Base-by-base conservation (phyloP, 2,888 invertebrate species). In the Lottia gigantea region DNA sequence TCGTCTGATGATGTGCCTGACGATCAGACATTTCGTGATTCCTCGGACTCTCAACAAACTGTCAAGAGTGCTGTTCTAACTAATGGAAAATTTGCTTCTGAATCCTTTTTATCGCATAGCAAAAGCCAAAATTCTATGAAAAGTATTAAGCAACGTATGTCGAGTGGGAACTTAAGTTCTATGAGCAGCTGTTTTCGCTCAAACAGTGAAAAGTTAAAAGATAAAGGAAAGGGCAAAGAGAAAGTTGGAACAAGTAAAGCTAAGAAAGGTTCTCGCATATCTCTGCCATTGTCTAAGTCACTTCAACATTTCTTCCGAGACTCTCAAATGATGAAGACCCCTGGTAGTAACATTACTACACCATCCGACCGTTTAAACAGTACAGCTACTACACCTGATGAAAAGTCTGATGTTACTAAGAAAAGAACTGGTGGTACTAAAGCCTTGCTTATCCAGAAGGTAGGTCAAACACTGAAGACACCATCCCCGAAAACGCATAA, bases 371-470 rank as follows among this genome's bases (percentile, higher is more conserved):
- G 68, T 40, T 49, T 64, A 49, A 64, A 68, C 64, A 73, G 73
- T 46, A 68, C 71, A 23, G 67, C 68, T 11, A 73, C 73, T 23
- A 74, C 71, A 8, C 74, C 76, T 0, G 76, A 75, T 15, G 74
- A 70, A 61, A 68, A 65, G 49, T 65, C 67, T 8, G 68, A 69
- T 19, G 65, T 68, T 40, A 75, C 73, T 67, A 74, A 75, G 55
- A 67, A 74, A 49, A 63, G 72, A 2, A 73, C 74, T 16, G 76
- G 77, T 46, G 78, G 77, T 16, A 76, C 77, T 7, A 70, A 73
- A 14, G 78, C 78, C 2, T 71, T 76, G 12, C 70, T 76, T 0
- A 77, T 76, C 31, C 75, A 77, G 65, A 76, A 75, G 74, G 76
- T 77, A 70, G 63, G 77, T 11, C 0, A 40, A 40, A 4, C 40